phyloP scores from a whole-genome alignment of 2,113 vertebrate species.

The Dunckerocampus dactyliophorus region DNA sequence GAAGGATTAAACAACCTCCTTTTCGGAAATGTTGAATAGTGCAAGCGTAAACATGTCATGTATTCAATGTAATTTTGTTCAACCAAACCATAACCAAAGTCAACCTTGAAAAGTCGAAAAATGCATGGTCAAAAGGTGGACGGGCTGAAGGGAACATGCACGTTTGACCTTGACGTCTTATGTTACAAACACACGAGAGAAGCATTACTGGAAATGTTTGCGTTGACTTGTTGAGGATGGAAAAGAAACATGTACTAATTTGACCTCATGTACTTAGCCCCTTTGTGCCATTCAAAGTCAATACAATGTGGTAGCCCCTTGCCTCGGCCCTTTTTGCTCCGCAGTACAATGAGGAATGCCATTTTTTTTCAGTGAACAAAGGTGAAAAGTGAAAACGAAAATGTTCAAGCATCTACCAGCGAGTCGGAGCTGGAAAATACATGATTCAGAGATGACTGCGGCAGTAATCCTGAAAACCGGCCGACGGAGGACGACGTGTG shows the following conservation, averaged over 20 bases:
- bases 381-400: conserved; percentile 18
- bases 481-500: background rate
- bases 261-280: background rate
- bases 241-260: background rate
- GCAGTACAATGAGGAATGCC: background rate
- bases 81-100: too few relatives aligned
- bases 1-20: too few relatives aligned
- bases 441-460: conserved; percentile 42
- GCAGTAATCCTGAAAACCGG: conserved; percentile 35
- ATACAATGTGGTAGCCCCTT: background rate
- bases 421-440: conserved; percentile 16
- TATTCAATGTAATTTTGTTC: too few relatives aligned
- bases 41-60: too few relatives aligned
- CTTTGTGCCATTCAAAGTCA: background rate
- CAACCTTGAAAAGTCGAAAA: too few relatives aligned
- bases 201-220: too few relatives aligned
- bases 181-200: too few relatives aligned
- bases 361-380: too few relatives aligned
- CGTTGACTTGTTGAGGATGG: background rate
- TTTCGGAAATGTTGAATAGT: too few relatives aligned
- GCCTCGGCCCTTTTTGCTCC: background rate
- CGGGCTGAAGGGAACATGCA: too few relatives aligned
- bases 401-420: conserved; percentile 28
- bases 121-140: too few relatives aligned
- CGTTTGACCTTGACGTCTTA: too few relatives aligned